Evolutionary conservation across 1,140 invertebrate genomes (phyloP).

Genomic region (Copidosoma floridanum): DNA sequence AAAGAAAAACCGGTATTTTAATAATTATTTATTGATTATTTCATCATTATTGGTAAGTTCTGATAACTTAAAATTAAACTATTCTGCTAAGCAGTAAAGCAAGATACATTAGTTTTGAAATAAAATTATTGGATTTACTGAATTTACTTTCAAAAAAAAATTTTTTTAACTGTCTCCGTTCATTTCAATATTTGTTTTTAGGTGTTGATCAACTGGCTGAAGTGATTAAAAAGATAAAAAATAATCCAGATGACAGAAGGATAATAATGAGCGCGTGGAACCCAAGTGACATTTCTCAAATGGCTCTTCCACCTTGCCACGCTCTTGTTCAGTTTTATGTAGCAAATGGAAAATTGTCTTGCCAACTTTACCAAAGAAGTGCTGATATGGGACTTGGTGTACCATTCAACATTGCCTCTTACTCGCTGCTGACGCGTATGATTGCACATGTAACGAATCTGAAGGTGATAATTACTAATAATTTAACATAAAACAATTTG

Average conservation of each 20-base stretch:
- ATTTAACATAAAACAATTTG: neutral
- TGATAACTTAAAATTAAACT: too few relatives aligned
- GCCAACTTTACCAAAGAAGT: slow-evolving; percentile 94
- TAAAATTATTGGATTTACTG: too few relatives aligned
- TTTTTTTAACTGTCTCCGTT: too few relatives aligned
- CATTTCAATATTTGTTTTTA: slow-evolving; percentile 30
- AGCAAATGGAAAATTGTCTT: slow-evolving; percentile 76
- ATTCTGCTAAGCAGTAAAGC: too few relatives aligned
- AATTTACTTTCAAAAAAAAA: too few relatives aligned
- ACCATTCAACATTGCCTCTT: slow-evolving; percentile 98
- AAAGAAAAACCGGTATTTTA: too few relatives aligned
- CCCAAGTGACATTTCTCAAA: slow-evolving; percentile 80
- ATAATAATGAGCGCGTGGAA: slow-evolving; percentile 98
- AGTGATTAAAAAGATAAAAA: slow-evolving; percentile 82
- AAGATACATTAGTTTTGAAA: too few relatives aligned
- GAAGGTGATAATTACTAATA: slow-evolving; percentile 61
- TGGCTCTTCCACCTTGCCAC: slow-evolving; percentile 98
- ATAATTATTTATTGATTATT: slow-evolving; percentile 30
- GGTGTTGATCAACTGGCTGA: slow-evolving; percentile 87
- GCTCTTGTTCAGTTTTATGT: slow-evolving; percentile 96
- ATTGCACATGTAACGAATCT: slow-evolving; percentile 91
- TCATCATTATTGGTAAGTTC: slow-evolving; percentile 32
- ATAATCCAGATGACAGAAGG: slow-evolving; percentile 80
- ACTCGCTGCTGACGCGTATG: slow-evolving; percentile 93
- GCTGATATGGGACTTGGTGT: slow-evolving; percentile 98